phyloP scores from a whole-genome alignment of 2,888 invertebrate species.

The Orthosia gracilis region DNA sequence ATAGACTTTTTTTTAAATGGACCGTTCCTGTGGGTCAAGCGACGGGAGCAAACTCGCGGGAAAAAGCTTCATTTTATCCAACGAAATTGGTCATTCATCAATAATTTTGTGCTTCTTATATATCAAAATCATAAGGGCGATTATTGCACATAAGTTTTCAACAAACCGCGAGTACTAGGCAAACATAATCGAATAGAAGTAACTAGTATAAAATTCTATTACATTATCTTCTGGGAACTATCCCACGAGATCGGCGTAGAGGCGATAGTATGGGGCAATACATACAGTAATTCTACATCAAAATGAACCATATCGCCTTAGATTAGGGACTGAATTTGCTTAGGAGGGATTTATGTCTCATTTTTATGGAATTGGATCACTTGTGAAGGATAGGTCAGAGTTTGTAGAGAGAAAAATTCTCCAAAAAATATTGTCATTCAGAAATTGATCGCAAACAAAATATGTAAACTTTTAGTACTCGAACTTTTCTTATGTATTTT shows the following conservation, averaged over 20 bases:
- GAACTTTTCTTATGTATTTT: no score
- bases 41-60: not conserved
- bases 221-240: conserved; percentile 81
- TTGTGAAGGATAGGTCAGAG: conserved; percentile 61
- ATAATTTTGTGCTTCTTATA: not conserved
- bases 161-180: conserved; percentile 73
- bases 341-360: conserved; percentile 37
- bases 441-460: conserved; percentile 3
- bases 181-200: conserved; percentile 75
- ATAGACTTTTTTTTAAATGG: no score
- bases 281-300: conserved; percentile 16
- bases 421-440: conserved; percentile 41
- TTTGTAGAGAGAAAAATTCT: conserved; percentile 23
- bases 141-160: conserved; percentile 36
- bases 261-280: conserved; percentile 69
- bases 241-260: conserved; percentile 84
- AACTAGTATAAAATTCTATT: conserved; percentile 70
- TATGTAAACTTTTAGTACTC: not conserved
- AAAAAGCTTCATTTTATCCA: not conserved
- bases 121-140: conserved; percentile 22
- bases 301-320: conserved; percentile 43
- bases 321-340: conserved; percentile 29
- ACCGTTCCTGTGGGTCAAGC: no score
- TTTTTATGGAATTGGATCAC: conserved; percentile 64
- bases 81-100: not conserved